Percentiles rank a stretch among this genome's conserved stretches.
Evolutionary conservation across 2,797 vertebrate species (phyloP).

Genomic region (Oreochromis grahami): DNA sequence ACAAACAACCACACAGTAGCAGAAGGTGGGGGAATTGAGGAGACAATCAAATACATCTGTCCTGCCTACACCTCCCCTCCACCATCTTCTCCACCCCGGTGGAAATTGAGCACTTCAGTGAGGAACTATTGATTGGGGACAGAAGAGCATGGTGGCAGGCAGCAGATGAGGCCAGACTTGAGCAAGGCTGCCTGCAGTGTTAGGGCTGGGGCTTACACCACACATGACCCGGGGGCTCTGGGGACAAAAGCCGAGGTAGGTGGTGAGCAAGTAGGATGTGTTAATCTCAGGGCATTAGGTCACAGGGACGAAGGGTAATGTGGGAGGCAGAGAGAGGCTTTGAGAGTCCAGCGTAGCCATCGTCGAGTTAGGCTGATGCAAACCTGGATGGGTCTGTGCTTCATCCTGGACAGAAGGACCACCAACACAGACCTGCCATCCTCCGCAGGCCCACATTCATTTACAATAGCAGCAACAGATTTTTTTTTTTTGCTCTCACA

Average conservation of each 20-base stretch:
- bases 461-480: not conserved
- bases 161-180: constrained; percentile 70
- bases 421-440: not conserved
- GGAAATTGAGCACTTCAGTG: constrained; percentile 78
- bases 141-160: constrained; percentile 66
- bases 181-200: constrained; percentile 47
- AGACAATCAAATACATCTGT: constrained; percentile 80
- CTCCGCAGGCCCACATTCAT: not conserved
- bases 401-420: not conserved
- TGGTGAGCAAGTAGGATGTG: constrained; percentile 43
- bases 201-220: constrained; percentile 28
- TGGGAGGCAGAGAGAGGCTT: constrained; percentile 2
- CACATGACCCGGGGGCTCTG: constrained; percentile 29
- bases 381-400: not conserved
- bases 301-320: not conserved
- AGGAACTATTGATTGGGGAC: constrained; percentile 78
- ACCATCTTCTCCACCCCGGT: constrained; percentile 55
- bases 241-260: constrained; percentile 29
- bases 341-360: not conserved
- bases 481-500: not conserved
- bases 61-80: constrained; percentile 52
- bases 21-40: constrained; percentile 74
- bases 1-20: constrained; percentile 48
- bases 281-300: constrained; percentile 54
- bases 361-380: not conserved